A percentile compares a stretch with the other conserved stretches of the same genome.
phyloP scores from a whole-genome alignment of 2,888 invertebrate species.

The Imbricaverruca yamaguchii region DNA sequence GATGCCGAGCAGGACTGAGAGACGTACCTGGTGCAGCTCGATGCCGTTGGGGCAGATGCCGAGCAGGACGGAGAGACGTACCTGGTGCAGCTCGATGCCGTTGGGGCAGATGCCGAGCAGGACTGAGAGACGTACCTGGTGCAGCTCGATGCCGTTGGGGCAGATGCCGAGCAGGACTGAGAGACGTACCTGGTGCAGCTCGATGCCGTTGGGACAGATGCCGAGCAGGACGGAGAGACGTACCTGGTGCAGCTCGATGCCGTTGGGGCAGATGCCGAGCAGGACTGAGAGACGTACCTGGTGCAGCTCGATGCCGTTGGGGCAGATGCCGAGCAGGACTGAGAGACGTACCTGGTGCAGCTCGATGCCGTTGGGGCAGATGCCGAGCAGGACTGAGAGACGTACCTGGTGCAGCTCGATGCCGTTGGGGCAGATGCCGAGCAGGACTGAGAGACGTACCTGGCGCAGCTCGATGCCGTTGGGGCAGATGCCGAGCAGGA shows the following conservation, averaged over 20 bases:
- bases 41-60: conserved; percentile 89
- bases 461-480: no score
- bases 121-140: no score
- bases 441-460: no score
- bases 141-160: conserved; percentile 57
- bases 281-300: no score
- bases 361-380: conserved; percentile 85
- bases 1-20: conserved; percentile 72
- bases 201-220: conserved; percentile 84
- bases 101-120: no score
- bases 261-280: no score
- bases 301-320: conserved; percentile 54
- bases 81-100: no score
- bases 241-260: no score
- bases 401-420: no score
- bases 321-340: conserved; percentile 86
- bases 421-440: no score
- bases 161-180: conserved; percentile 81
- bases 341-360: conserved; percentile 56
- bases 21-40: conserved; percentile 62
- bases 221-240: conserved; percentile 62
- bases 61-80: conserved; percentile 56
- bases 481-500: no score
- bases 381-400: conserved; percentile 65
- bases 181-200: conserved; percentile 59